Conservation (phyloP, 35 echinoderm and acorn worm species). For the Anneissia japonica region DNA sequence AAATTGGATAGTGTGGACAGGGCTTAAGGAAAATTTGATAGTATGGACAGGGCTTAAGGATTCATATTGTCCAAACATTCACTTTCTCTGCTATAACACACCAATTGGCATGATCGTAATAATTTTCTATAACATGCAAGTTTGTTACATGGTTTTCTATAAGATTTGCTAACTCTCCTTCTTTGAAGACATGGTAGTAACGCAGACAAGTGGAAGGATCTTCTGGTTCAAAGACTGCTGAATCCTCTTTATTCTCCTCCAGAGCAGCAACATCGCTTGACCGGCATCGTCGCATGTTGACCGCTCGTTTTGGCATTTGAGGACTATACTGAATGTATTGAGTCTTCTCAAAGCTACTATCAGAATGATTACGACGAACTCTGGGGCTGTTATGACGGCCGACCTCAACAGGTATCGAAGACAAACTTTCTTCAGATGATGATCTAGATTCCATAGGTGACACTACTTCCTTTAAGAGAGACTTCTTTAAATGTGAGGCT, state of each 20-base stretch:
- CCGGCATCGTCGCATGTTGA: not conserved
- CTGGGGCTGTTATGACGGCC: not conserved
- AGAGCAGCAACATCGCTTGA: not conserved
- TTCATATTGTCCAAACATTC: slow-evolving; percentile 79
- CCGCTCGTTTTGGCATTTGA: not conserved
- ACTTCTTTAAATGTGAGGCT: not conserved
- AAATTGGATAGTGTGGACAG: too few species aligned
- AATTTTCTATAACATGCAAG: slow-evolving; percentile 66
- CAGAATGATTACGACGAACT: not conserved
- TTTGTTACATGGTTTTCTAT: slow-evolving; percentile 80
- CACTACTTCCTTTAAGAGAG: slow-evolving; percentile 2
- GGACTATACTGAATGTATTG: slow-evolving; percentile 5
- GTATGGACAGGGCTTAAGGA: too few species aligned
- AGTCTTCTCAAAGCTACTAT: not conserved
- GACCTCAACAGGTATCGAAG: slow-evolving; percentile 54
- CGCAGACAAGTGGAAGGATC: slow-evolving; percentile 66
- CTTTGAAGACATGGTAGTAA: slow-evolving; percentile 95
- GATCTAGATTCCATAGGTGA: slow-evolving; percentile 76
- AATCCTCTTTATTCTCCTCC: not conserved
- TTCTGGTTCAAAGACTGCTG: not conserved
- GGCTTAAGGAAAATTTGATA: too few species aligned
- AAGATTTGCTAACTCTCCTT: slow-evolving; percentile 78
- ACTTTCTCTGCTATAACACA: slow-evolving; percentile 98
- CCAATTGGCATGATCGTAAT: slow-evolving; percentile 98
- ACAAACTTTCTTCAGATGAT: slow-evolving; percentile 84